Evolutionary conservation across 2,113 vertebrate genomes (phyloP), one percentile per base, ranked within the genome.

Genomic region (Dipodomys ordii): DNA sequence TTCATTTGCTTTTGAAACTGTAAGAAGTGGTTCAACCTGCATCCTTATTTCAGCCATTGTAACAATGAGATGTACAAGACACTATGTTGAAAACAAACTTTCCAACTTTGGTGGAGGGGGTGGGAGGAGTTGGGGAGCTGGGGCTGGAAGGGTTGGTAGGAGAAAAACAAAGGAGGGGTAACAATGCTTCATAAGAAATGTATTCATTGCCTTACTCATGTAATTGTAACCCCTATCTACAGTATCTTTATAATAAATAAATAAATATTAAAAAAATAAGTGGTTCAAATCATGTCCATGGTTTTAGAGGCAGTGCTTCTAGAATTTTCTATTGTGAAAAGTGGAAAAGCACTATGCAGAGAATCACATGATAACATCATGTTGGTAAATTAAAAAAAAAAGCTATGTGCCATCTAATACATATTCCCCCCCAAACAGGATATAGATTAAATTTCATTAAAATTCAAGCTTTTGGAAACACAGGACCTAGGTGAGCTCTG

Each of bases 401-500:
- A 88, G 30, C 11, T 77, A 68, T 0, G 2, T 62, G 77, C 77
- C 1, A 73, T 4, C 12, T 79, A 32, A 19, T 57, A 57, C 15
- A 27, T 20, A 88, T 39, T 82, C 5, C 7, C 39, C 12, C 12
- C 16, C 88, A 92, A 95, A 49, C 0, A 67, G 15, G 7, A 57
- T 28, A 7, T 76, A 23, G 3, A 80, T 46, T 39, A 72, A 32
- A n/a, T 22, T 8, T 22, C 9, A 65, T n/a, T 6, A 79, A 73
- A 73, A 30, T 25, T 90, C 23, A 44, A 57, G 18, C 19, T 35
- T 6, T 9, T 32, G 60, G 18, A 84, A 92, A 60, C n/a, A 64
- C 3, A 30, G 7, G 0, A 72, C 0, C 1, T 22, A 25, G 10
- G 2, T 32, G 18, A 11, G 9, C 49, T 67, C 76, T 83, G 1